A percentile compares a stretch with the other conserved stretches of the same genome.
These are phyloP conservation scores for Tinamus guttatus DNA, from an alignment of 2,113 vertebrate species.

Conservation along the genomic window DNA sequence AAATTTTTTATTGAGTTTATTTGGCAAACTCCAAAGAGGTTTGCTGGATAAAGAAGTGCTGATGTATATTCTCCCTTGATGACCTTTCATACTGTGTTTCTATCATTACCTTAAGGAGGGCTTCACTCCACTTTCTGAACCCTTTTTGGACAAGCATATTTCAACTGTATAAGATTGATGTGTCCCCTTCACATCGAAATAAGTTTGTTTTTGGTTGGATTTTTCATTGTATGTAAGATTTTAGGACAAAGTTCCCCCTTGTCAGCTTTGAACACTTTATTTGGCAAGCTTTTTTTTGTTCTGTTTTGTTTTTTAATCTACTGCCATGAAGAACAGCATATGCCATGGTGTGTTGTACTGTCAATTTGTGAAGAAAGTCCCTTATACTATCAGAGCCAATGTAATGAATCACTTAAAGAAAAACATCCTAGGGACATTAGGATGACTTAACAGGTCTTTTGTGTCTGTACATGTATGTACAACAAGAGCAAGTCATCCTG, in stretches of 20 bases:
- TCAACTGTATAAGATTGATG: background rate
- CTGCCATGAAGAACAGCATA: background rate
- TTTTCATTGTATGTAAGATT: background rate
- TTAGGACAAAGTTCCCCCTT: background rate
- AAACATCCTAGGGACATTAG: conserved; percentile 59
- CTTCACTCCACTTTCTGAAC: background rate
- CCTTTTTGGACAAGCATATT: background rate
- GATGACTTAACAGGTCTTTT: conserved; percentile 62
- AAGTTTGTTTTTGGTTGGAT: background rate
- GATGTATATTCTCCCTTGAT: background rate
- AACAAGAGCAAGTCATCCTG: conserved; percentile 44
- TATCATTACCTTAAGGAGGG: background rate
- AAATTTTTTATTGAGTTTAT: background rate
- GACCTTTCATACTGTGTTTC: background rate
- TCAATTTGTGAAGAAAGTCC: conserved; percentile 17
- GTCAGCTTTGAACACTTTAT: background rate
- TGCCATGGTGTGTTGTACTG: conserved; percentile 10
- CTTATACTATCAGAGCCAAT: conserved; percentile 56
- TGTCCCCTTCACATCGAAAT: background rate
- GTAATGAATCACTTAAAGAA: conserved; percentile 55
- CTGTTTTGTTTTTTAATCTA: background rate
- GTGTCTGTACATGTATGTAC: conserved; percentile 20
- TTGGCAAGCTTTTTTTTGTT: background rate
- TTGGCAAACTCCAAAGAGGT: background rate
- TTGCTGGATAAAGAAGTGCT: background rate